Evolutionary conservation across 2,888 invertebrate species (phyloP).

Genomic region (Bombyx huttoni): DNA sequence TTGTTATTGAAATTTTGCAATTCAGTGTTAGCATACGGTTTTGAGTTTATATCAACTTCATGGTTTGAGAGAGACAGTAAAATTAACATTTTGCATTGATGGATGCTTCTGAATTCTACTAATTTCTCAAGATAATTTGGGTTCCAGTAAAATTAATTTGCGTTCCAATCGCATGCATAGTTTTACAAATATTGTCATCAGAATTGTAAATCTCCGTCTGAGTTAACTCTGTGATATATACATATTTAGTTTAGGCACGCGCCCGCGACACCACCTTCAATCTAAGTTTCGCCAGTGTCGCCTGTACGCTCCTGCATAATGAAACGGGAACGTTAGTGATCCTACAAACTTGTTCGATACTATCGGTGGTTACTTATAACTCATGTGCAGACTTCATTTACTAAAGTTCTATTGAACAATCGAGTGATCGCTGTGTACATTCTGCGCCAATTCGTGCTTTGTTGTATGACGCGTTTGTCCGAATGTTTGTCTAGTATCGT

Average conservation of each 20-base stretch:
- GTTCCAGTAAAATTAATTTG: too few species aligned
- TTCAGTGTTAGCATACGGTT: too few species aligned
- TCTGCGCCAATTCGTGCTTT: not conserved
- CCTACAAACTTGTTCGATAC: constrained; percentile 42
- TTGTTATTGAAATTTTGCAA: not conserved
- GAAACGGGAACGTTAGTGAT: constrained; percentile 49
- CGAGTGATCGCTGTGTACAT: not conserved
- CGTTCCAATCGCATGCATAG: too few species aligned
- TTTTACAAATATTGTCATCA: not conserved
- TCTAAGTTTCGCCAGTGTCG: constrained; percentile 60
- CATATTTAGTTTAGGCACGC: constrained; percentile 53
- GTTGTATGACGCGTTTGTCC: constrained; percentile 20
- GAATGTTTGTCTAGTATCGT: constrained; percentile 70
- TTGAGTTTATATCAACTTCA: too few species aligned
- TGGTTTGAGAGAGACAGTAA: too few species aligned
- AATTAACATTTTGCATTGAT: too few species aligned
- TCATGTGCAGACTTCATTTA: too few species aligned
- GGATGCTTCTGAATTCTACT: too few species aligned
- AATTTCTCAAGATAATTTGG: too few species aligned
- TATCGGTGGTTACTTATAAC: constrained; percentile 45
- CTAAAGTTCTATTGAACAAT: too few species aligned
- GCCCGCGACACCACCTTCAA: constrained; percentile 61
- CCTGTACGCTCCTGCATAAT: constrained; percentile 63
- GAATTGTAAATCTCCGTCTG: constrained; percentile 49
- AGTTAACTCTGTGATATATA: constrained; percentile 39